phyloP scores from a whole-genome alignment of 2,113 vertebrate genomes.

The Morone chrysops region DNA sequence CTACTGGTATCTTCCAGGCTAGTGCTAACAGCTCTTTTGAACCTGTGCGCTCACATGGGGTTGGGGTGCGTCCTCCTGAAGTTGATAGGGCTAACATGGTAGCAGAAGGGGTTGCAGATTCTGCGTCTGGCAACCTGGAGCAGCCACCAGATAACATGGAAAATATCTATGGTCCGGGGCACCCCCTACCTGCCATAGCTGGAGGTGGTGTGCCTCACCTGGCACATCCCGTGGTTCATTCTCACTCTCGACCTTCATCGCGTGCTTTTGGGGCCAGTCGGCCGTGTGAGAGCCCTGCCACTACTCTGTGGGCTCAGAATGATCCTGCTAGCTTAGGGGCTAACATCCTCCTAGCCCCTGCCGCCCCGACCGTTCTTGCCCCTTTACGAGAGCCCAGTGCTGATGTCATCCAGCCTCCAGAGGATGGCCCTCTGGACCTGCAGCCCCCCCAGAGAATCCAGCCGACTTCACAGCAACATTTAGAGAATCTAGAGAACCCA shows the following conservation, averaged over 20 bases:
- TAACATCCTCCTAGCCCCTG: constrained; percentile 92
- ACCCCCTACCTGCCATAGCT: constrained; percentile 45
- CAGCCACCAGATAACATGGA: constrained; percentile 98
- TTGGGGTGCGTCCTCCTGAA: constrained; percentile 89
- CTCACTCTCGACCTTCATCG: constrained; percentile 81
- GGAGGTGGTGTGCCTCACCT: constrained; percentile 61
- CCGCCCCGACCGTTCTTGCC: constrained; percentile 89
- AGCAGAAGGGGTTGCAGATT: constrained; percentile 83
- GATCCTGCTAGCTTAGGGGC: constrained; percentile 90
- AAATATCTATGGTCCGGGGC: constrained; percentile 85
- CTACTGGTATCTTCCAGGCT: constrained; percentile 93
- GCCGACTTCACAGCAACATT: constrained; percentile 77
- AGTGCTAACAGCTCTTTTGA: constrained; percentile 98
- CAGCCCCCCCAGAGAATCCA: constrained; percentile 65
- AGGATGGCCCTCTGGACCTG: constrained; percentile 84
- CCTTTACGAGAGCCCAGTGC: constrained; percentile 84
- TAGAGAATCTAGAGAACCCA: constrained; percentile 96
- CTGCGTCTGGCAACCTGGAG: constrained; percentile 91
- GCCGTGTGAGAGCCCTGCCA: constrained; percentile 95
- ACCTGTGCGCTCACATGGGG: constrained; percentile 90
- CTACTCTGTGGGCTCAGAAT: constrained; percentile 95
- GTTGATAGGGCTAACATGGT: constrained; percentile 92
- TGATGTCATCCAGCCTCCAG: constrained; percentile 92
- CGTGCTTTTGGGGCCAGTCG: constrained; percentile 86
- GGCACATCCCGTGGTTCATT: constrained; percentile 55